A percentile compares a stretch with the other conserved stretches of the same genome.
phyloP scores from a whole-genome alignment of 2,797 vertebrate genomes.

The Crax fasciolata region DNA sequence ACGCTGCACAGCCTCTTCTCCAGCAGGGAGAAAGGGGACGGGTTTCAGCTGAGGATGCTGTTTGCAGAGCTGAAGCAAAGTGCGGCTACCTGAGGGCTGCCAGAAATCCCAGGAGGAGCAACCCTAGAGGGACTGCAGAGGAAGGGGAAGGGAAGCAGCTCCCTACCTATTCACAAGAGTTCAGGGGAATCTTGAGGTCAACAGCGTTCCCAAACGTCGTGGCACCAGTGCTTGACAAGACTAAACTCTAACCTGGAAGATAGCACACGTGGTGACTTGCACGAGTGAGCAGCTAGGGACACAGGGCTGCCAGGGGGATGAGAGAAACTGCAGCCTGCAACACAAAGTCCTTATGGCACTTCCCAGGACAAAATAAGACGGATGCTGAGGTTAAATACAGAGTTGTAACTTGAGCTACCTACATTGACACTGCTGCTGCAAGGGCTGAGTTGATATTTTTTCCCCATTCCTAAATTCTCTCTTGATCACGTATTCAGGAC shows the following conservation, averaged over 20 bases:
- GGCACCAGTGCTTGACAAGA: neutral
- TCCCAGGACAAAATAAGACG: neutral
- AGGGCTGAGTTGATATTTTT: neutral
- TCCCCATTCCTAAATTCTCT: neutral
- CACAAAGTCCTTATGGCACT: neutral
- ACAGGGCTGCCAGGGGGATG: neutral
- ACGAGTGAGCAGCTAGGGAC: accelerated
- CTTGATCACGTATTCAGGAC: neutral
- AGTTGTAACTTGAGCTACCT: neutral
- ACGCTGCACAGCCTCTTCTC: neutral
- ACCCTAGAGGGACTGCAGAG: neutral
- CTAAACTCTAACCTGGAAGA: neutral
- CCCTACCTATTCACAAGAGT: neutral
- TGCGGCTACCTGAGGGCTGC: neutral
- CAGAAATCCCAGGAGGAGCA: neutral
- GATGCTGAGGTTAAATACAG: neutral
- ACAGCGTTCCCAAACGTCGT: neutral
- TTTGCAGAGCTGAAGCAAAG: neutral
- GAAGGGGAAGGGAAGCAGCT: neutral
- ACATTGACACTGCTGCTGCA: accelerated
- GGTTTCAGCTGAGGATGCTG: neutral
- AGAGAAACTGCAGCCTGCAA: neutral
- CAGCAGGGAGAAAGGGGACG: neutral
- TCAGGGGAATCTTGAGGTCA: neutral
- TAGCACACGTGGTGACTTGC: no score